A percentile compares a stretch with the other conserved stretches of the same genome.
These are phyloP conservation scores for Pseudomyrmex flavicornis DNA, from an alignment of 1,140 invertebrate genomes.

Conservation along the genomic window DNA sequence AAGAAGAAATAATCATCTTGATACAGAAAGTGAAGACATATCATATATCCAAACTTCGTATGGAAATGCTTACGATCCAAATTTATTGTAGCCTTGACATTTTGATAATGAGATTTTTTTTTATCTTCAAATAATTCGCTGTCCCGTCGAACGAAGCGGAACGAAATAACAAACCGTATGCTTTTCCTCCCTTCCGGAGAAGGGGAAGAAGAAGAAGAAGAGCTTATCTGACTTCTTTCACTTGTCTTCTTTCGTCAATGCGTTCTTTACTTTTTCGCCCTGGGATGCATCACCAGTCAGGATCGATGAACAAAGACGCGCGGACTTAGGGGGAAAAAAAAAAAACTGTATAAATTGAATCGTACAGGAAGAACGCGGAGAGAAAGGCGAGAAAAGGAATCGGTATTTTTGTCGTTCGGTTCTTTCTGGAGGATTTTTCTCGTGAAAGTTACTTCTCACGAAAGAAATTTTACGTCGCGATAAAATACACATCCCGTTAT, in stretches of 20 bases:
- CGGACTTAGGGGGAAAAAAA: slow-evolving; percentile 15
- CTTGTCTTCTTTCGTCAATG: slow-evolving; percentile 36
- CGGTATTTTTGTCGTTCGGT: slow-evolving; percentile 12
- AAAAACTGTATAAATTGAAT: slow-evolving; percentile 51
- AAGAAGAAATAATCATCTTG: background rate
- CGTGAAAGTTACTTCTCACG: slow-evolving; percentile 15
- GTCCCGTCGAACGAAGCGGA: slow-evolving; percentile 74
- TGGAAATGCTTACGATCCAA: background rate
- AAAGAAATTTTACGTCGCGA: background rate
- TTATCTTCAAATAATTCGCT: too few species aligned
- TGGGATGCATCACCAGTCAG: slow-evolving; percentile 7
- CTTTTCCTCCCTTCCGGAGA: slow-evolving; percentile 68
- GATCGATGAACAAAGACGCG: slow-evolving; percentile 42
- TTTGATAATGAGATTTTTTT: too few species aligned
- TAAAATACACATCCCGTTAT: too few species aligned
- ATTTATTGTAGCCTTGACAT: background rate
- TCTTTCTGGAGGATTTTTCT: slow-evolving; percentile 31
- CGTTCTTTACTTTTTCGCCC: slow-evolving; percentile 16
- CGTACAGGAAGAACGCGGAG: slow-evolving; percentile 34
- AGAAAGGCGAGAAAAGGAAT: slow-evolving; percentile 11
- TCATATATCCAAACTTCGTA: background rate
- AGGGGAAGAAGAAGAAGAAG: slow-evolving; percentile 52
- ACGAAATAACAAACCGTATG: slow-evolving; percentile 79
- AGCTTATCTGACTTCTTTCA: slow-evolving; percentile 74
- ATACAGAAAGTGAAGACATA: background rate